Base-by-base conservation (phyloP, 2,797 vertebrate species). In the Acanthopagrus latus region DNA sequence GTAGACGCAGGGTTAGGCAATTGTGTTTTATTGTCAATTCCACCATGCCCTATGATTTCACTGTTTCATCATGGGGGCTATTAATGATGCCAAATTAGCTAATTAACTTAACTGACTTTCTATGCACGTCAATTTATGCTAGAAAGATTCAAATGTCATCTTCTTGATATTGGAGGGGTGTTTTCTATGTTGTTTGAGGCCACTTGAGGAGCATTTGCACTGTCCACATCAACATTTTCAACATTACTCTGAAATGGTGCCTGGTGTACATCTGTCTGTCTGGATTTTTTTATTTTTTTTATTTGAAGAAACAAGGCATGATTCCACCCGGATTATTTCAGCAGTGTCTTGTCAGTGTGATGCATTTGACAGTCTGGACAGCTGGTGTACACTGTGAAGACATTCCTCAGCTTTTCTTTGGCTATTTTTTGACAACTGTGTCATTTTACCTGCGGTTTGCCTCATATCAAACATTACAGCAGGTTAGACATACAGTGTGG, bases 331-430 rank as follows among this genome's bases (percentile, higher is more conserved):
- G 56, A 50, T 76, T 64, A 54, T 68, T 55, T 58, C 69, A 66
- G 55, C 73, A 29, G 29, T 11, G 48, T 68, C 43, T 64, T 65
- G 16, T 58, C 59, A 41, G 52, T 27, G 50, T 72, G 66, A 78
- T 63, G 52, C 52, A 85, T 74, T 48, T 75, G 52, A 69, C 50
- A 27, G 71, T 56, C 63, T 55, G 57, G 52, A 67, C 65, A 81
- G 50, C 64, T 56, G 57, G 25, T 50, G 56, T 33, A 12, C 18
- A 56, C 48, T 29, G 58, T 7, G 21, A 60, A 67, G 48, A 59
- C 64, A 59, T 54, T 12, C 60, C 62, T 72, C 33, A 58, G 12
- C 27, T 58, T 63, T 62, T 73, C 55, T 29, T 9, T 38, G 38
- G 38, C 8, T 38, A 10, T 38, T 38, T 38, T 38, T 10, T 38